These are phyloP conservation scores for Tenthredo distinguenda DNA, from an alignment of 2,888 invertebrate species.

Conservation along the genomic window DNA sequence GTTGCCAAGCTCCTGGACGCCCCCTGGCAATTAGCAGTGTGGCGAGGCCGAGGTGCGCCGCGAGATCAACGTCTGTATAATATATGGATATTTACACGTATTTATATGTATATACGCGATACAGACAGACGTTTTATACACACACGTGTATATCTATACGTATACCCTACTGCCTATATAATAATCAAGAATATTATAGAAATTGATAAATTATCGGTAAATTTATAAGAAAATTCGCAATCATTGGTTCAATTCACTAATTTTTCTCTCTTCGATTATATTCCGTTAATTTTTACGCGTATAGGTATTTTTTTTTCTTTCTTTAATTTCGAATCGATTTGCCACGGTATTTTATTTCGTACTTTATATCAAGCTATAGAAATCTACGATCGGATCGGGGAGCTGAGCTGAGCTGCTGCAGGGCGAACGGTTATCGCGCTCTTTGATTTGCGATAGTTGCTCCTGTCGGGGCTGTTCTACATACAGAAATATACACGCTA, in stretches of 20 bases:
- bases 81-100: constrained; percentile 18
- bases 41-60: constrained; percentile 20
- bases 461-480: too few species aligned
- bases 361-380: too few species aligned
- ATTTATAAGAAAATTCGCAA: neutral
- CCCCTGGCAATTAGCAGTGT: constrained; percentile 33
- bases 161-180: neutral
- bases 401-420: too few species aligned
- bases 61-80: constrained; percentile 43
- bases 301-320: too few species aligned
- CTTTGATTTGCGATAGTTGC: too few species aligned
- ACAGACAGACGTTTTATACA: neutral
- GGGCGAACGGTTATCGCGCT: too few species aligned
- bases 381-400: too few species aligned
- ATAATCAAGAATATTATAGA: neutral
- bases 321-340: too few species aligned
- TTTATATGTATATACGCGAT: constrained; percentile 15
- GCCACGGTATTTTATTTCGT: too few species aligned
- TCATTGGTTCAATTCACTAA: neutral
- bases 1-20: neutral
- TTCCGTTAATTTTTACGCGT: too few species aligned
- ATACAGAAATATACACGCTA: too few species aligned
- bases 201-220: neutral
- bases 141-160: neutral
- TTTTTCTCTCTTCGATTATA: neutral